Percentiles rank a stretch among this genome's conserved stretches.
Evolutionary conservation across 2,113 vertebrate species (phyloP).

Genomic region (Onychostoma macrolepis): DNA sequence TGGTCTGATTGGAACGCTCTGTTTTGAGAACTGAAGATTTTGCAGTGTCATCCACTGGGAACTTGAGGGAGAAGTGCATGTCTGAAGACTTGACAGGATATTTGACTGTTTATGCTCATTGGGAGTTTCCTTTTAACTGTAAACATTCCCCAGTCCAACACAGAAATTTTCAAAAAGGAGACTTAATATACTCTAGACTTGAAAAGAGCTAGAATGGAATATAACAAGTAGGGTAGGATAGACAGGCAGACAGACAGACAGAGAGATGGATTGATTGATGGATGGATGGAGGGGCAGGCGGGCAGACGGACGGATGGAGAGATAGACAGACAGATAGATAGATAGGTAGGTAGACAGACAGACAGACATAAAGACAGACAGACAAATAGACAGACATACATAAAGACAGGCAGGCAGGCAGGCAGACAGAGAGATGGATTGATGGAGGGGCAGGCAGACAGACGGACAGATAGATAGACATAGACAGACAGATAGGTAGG

Average conservation of each 20-base stretch:
- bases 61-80: neutral
- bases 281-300: neutral
- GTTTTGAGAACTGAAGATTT: neutral
- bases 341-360: neutral
- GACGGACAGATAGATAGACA: too few relatives aligned
- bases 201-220: neutral
- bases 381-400: too few relatives aligned
- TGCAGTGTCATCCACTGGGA: constrained; percentile 15
- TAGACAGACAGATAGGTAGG: neutral
- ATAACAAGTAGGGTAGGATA: neutral
- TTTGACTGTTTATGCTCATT: neutral
- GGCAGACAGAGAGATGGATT: too few relatives aligned
- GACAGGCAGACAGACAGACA: too few relatives aligned
- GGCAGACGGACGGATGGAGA: neutral
- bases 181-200: neutral
- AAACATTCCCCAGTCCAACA: neutral
- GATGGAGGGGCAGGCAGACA: too few relatives aligned
- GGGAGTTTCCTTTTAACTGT: neutral
- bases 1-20: neutral
- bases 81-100: constrained; percentile 1
- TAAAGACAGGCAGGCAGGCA: neutral
- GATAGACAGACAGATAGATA: neutral
- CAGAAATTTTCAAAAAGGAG: neutral
- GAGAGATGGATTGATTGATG: neutral
- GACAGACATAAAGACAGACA: neutral